Conservation (phyloP, 2,113 vertebrate species). For the Syngnathus scovelli region DNA sequence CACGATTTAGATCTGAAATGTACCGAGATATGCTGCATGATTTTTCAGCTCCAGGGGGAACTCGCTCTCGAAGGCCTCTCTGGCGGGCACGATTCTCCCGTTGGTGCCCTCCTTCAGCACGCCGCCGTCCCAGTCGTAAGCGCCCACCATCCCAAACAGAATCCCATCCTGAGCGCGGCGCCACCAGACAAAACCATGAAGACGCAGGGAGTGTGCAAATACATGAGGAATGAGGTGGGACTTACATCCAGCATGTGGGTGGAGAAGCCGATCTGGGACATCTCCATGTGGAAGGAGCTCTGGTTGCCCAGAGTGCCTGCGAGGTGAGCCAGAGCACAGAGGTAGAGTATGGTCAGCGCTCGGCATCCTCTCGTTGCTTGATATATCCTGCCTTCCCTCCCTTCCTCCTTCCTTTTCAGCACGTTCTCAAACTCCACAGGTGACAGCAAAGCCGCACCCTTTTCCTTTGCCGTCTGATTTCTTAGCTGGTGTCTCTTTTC, state of each 20-base stretch:
- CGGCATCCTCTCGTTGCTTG: slow-evolving; percentile 9
- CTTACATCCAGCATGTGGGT: slow-evolving; percentile 83
- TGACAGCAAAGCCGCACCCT: slow-evolving; percentile 28
- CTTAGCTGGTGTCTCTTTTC: slow-evolving; percentile 32
- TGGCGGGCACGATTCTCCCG: slow-evolving; percentile 67
- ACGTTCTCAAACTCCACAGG: slow-evolving; percentile 18
- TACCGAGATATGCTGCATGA: slow-evolving; percentile 90
- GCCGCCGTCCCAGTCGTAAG: slow-evolving; percentile 90
- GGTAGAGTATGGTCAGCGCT: slow-evolving; percentile 15
- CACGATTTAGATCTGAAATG: too few relatives aligned
- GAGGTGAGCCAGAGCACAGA: background rate
- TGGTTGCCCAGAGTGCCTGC: slow-evolving; percentile 86
- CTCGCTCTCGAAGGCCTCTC: slow-evolving; percentile 79
- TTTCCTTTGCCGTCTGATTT: slow-evolving; percentile 39
- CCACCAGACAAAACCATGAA: background rate
- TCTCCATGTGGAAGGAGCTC: slow-evolving; percentile 92
- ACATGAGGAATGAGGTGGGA: slow-evolving; percentile 1
- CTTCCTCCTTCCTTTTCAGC: slow-evolving; percentile 12
- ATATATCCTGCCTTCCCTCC: slow-evolving; percentile 23
- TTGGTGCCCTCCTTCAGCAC: slow-evolving; percentile 78
- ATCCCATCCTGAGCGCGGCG: slow-evolving; percentile 78
- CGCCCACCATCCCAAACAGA: slow-evolving; percentile 90
- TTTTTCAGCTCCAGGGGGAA: slow-evolving; percentile 85
- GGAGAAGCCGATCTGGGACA: slow-evolving; percentile 95
- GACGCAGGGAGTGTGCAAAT: background rate